Base-by-base conservation (phyloP, 2,113 vertebrate species). In the human region DNA sequence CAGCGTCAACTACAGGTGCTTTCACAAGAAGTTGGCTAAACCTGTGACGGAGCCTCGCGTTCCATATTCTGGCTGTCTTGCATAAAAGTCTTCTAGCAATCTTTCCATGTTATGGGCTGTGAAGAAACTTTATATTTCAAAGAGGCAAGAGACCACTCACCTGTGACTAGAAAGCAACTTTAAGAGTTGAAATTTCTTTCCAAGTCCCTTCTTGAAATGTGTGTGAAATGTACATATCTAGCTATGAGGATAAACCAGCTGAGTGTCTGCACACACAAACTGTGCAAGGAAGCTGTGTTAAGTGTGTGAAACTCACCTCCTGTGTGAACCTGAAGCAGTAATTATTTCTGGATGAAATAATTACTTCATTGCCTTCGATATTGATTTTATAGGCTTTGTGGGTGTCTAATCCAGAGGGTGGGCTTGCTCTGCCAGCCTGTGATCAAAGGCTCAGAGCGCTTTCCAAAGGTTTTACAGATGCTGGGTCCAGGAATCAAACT, bases 381-480 rank as follows among this genome's bases (percentile, higher is more conserved):
- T 18, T 0, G 52, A 27, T 38, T 5, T 5, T 27, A 14, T 14
- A 32, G 50, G 61, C n/a, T 30, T 20, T 0, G 7, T 40, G 66
- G 52, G 27, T 13, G 6, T 23, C 35, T 35, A 20, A 30, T 84
- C 22, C 18, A 27, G 70, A 57, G n/a, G 17, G 38, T 4, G 0
- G 20, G 9, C 68, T 72, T 43, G 45, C 32, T 8, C 66, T 68
- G 55, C 25, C n/a, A 43, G n/a, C 14, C 84, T 10, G 27, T 0
- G 10, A 25, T 30, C 5, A 11, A 35, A n/a, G 52, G 23, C 23
- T 23, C 20, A 27, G 55, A 68, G 48, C 57, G 2, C 66, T 76
- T 64, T 22, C 23, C 25, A n/a, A 1, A 61, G 27, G 25, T 73
- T 68, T 43, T 2, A 3, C 2, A 0, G 11, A 1, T 11, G 25